These are phyloP conservation scores for Synanceia verrucosa DNA, from an alignment of 2,797 vertebrate genomes.

Conservation along the genomic window DNA sequence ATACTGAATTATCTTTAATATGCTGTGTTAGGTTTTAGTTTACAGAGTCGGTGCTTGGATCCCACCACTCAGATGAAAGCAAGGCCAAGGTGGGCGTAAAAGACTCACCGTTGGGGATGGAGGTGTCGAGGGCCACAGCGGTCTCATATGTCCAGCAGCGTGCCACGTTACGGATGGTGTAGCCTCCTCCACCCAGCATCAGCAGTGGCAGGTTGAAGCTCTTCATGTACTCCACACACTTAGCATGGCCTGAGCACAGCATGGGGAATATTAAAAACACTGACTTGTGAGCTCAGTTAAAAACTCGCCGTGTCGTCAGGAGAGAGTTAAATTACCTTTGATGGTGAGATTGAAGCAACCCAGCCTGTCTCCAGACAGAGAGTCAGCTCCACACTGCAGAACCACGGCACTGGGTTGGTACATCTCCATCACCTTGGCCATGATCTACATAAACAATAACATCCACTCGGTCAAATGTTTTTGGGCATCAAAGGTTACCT, in stretches of 20 bases:
- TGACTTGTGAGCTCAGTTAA: background rate
- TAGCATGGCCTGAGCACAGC: constrained; percentile 89
- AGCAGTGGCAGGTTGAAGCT: constrained; percentile 96
- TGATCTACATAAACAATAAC: constrained; percentile 84
- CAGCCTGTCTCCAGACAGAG: constrained; percentile 94
- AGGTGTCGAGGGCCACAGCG: constrained; percentile 93
- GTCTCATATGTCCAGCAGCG: constrained; percentile 98
- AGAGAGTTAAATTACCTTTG: constrained; percentile 84
- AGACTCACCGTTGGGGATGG: constrained; percentile 89
- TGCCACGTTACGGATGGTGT: constrained; percentile 97
- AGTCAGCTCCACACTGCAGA: constrained; percentile 96
- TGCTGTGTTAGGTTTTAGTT: background rate
- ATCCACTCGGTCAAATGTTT: background rate
- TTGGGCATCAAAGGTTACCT: background rate
- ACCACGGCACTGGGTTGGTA: constrained; percentile 98
- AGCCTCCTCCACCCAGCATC: constrained; percentile 98
- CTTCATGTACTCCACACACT: constrained; percentile 99
- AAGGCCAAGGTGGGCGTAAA: background rate
- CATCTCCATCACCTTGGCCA: constrained; percentile 99
- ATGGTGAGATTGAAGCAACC: constrained; percentile 99
- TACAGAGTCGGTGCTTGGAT: background rate
- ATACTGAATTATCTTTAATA: background rate
- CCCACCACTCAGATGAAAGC: background rate
- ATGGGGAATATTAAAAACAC: background rate
- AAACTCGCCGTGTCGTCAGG: background rate